These are phyloP conservation scores for Esox niger DNA, from an alignment of 2,113 vertebrate genomes.

Conservation along the genomic window DNA sequence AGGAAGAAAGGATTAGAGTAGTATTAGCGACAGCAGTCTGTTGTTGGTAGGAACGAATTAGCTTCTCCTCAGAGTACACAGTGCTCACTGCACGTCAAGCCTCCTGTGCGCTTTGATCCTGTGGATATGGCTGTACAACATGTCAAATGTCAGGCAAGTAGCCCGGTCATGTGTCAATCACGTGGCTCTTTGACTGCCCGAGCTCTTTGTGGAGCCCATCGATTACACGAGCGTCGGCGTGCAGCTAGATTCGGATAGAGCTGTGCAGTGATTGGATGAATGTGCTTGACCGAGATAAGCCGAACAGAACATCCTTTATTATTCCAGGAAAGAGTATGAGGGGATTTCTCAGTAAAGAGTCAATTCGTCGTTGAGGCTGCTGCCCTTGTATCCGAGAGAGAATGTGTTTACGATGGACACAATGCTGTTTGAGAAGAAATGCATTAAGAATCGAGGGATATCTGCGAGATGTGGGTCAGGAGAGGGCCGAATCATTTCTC, in stretches of 20 bases:
- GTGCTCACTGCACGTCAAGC: neutral
- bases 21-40: constrained; percentile 7
- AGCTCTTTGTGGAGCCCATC: neutral
- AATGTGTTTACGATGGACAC: neutral
- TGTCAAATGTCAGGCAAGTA: constrained; percentile 18
- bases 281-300: neutral
- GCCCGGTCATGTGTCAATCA: constrained; percentile 18
- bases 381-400: neutral
- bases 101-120: neutral
- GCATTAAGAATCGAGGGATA: neutral
- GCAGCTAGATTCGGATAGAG: neutral
- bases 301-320: neutral
- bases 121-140: neutral
- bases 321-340: neutral
- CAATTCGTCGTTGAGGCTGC: neutral
- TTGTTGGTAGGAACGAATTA: neutral
- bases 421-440: neutral
- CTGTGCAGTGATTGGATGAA: neutral
- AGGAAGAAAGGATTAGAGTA: constrained; percentile 11
- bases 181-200: neutral
- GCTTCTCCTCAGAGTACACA: neutral
- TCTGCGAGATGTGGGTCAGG: neutral
- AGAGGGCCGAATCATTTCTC: neutral
- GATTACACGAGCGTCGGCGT: neutral
- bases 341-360: neutral